A percentile compares a stretch with the other conserved stretches of the same genome.
phyloP scores from a whole-genome alignment of 2,888 invertebrate species.

The Pycnomerus fuliginosus region DNA sequence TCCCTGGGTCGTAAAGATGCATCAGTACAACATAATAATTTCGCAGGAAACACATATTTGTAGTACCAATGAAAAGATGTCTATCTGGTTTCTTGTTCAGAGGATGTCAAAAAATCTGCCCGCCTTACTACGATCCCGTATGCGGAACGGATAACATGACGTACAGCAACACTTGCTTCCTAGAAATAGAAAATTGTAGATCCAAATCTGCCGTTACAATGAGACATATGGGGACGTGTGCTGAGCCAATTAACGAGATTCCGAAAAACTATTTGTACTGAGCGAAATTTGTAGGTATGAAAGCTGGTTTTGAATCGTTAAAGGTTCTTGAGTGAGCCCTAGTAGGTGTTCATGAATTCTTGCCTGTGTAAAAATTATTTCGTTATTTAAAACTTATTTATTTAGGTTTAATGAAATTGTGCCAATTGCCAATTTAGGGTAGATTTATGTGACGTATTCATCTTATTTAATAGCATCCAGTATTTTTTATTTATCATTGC shows the following conservation, averaged over 20 bases:
- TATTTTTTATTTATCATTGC: slow-evolving; percentile 22
- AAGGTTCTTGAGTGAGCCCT: too few species aligned
- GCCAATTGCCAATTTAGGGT: slow-evolving; percentile 26
- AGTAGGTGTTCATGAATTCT: too few species aligned
- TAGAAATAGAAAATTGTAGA: slow-evolving; percentile 88
- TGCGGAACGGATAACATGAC: slow-evolving; percentile 92
- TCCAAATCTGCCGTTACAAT: slow-evolving; percentile 75
- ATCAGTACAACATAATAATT: slow-evolving; percentile 1
- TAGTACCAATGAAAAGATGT: slow-evolving; percentile 87
- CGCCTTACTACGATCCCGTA: slow-evolving; percentile 84
- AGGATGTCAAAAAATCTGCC: slow-evolving; percentile 84
- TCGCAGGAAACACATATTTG: slow-evolving; percentile 82
- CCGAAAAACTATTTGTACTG: slow-evolving; percentile 86
- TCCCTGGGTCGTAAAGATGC: neutral
- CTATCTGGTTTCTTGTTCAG: slow-evolving; percentile 81
- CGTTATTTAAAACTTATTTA: too few species aligned
- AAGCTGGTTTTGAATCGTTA: too few species aligned
- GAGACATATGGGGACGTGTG: slow-evolving; percentile 81
- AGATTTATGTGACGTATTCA: slow-evolving; percentile 9
- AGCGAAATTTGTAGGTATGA: too few species aligned
- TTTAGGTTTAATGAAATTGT: too few species aligned
- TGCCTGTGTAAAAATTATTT: slow-evolving; percentile 25
- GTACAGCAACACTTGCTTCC: slow-evolving; percentile 90
- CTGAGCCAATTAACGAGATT: slow-evolving; percentile 78
- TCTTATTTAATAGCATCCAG: slow-evolving; percentile 12